A percentile compares a stretch with the other conserved stretches of the same genome.
phyloP scores from a whole-genome alignment of 1,140 invertebrate species.

The Calycopis cecrops region DNA sequence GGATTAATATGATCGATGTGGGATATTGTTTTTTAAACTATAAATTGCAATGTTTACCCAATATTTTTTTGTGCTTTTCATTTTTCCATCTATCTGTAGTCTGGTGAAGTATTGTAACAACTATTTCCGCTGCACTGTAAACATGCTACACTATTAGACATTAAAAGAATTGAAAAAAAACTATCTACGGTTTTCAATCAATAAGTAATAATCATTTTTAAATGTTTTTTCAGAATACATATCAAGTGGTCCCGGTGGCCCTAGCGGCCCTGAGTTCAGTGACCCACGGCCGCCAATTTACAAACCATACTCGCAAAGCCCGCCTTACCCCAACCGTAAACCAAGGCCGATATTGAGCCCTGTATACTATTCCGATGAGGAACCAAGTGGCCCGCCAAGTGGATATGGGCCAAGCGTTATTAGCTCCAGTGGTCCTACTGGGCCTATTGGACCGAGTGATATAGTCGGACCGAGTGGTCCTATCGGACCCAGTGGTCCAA shows the following conservation, averaged over 20 bases:
- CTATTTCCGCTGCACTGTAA: no score
- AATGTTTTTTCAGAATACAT: constrained; percentile 41
- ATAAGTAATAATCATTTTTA: no score
- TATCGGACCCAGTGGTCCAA: constrained; percentile 17
- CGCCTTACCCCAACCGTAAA: constrained; percentile 18
- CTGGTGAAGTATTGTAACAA: no score
- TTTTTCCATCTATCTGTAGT: no score
- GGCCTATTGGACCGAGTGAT: constrained; percentile 13
- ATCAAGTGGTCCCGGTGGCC: constrained; percentile 34
- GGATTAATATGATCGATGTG: no score
- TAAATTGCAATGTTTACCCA: no score
- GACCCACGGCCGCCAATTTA: neutral
- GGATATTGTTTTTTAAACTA: no score
- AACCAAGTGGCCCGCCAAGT: constrained; percentile 23
- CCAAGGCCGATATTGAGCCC: constrained; percentile 18
- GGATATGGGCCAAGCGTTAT: constrained; percentile 15
- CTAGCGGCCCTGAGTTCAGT: neutral
- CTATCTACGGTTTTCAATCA: no score
- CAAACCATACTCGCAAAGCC: constrained; percentile 17
- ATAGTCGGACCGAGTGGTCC: constrained; percentile 6
- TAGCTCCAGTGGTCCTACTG: constrained; percentile 21
- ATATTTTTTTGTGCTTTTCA: no score
- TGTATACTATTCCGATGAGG: constrained; percentile 1
- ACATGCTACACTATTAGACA: no score
- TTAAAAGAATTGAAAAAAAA: no score